Evolutionary conservation across 2,797 vertebrate genomes (phyloP).

Genomic region (Calcarius lapponicus): DNA sequence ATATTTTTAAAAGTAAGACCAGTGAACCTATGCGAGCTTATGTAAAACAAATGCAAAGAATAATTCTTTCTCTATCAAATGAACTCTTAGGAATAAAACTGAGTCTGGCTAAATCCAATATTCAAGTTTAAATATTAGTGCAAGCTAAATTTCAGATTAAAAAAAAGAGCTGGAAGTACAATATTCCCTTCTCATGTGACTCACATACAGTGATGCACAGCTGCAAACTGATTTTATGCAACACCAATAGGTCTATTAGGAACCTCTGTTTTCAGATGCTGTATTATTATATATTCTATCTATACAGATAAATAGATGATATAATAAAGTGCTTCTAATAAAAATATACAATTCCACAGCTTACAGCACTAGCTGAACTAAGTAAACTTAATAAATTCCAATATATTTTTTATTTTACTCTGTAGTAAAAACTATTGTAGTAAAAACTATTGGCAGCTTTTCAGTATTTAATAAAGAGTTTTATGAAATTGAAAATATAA

Average conservation of each 20-base stretch:
- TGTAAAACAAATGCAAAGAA: background rate
- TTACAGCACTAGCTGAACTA: background rate
- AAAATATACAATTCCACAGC: background rate
- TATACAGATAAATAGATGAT: slow-evolving; percentile 26
- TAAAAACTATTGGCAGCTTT: background rate
- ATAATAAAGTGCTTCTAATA: background rate
- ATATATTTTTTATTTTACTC: background rate
- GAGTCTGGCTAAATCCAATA: background rate
- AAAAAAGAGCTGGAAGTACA: background rate
- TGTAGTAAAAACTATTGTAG: background rate
- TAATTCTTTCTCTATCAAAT: background rate
- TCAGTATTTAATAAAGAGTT: background rate
- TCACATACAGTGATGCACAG: background rate
- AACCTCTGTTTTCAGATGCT: background rate
- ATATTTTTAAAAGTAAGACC: background rate
- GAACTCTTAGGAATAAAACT: background rate
- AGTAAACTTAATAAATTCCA: background rate
- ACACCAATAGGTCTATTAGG: background rate
- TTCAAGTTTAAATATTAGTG: background rate
- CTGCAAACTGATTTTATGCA: background rate
- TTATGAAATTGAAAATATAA: background rate
- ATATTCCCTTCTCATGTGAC: background rate
- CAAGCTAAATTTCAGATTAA: background rate
- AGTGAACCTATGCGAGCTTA: background rate
- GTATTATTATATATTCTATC: background rate